Evolutionary conservation across 2,888 invertebrate species (phyloP).

Genomic region (Zygogramma bicolorata): DNA sequence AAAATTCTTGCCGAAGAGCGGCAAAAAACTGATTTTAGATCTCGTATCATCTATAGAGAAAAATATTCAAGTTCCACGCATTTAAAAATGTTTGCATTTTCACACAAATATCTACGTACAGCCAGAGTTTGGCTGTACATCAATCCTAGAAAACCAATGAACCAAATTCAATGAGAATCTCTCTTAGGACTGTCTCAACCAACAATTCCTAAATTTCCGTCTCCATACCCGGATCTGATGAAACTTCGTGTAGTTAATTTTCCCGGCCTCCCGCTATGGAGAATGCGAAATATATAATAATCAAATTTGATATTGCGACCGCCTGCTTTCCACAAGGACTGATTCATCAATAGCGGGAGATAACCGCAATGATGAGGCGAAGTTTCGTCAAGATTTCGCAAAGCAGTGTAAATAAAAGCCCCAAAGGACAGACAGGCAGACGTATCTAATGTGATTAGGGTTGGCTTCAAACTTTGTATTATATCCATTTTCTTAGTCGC

Average conservation of each 20-base stretch:
- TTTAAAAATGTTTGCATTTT: too few species aligned
- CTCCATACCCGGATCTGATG: not conserved
- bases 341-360: not conserved
- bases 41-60: too few species aligned
- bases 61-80: too few species aligned
- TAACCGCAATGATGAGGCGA: constrained; percentile 1
- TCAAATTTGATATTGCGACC: not conserved
- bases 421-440: constrained; percentile 15
- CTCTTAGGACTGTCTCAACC: too few species aligned
- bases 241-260: not conserved
- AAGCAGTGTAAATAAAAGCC: constrained; percentile 27
- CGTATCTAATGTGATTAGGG: constrained; percentile 30
- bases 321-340: not conserved
- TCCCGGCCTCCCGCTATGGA: not conserved
- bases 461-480: constrained; percentile 25
- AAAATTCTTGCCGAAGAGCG: too few species aligned
- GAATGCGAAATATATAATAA: not conserved
- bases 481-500: constrained; percentile 26
- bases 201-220: too few species aligned
- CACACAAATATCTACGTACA: too few species aligned
- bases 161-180: too few species aligned
- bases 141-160: too few species aligned
- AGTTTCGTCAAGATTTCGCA: constrained; percentile 16
- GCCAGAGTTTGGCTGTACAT: too few species aligned
- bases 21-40: too few species aligned